Conservation (phyloP, 2,113 vertebrate species). For the Rhinogobius similis region DNA sequence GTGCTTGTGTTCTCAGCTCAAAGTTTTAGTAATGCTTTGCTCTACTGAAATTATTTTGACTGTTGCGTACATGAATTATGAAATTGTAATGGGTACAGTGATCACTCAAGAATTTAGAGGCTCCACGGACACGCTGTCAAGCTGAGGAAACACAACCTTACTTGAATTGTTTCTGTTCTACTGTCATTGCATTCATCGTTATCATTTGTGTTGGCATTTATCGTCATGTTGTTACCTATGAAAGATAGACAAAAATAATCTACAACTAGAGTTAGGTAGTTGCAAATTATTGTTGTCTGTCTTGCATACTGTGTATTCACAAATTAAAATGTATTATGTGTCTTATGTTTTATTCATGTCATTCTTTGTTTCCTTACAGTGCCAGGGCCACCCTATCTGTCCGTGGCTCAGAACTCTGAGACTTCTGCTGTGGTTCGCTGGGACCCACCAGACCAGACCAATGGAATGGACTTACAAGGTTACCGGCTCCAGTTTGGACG, state of each 20-base stretch:
- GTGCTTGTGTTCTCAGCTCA: slow-evolving; percentile 37
- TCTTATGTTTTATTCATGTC: background rate
- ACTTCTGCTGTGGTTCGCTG: slow-evolving; percentile 87
- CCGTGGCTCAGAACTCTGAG: slow-evolving; percentile 86
- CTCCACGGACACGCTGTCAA: slow-evolving; percentile 20
- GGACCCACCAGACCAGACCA: slow-evolving; percentile 84
- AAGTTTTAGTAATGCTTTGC: slow-evolving; percentile 52
- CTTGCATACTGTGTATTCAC: background rate
- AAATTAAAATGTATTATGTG: background rate
- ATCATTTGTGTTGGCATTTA: background rate
- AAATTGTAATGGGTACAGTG: slow-evolving; percentile 45
- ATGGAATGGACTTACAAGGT: slow-evolving; percentile 85
- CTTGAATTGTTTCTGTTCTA: slow-evolving; percentile 3
- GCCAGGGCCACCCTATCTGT: slow-evolving; percentile 88
- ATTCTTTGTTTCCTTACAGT: slow-evolving; percentile 67
- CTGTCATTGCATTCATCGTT: background rate
- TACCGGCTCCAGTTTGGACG: slow-evolving; percentile 94
- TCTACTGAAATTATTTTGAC: slow-evolving; percentile 34
- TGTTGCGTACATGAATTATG: slow-evolving; percentile 40
- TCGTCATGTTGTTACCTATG: background rate
- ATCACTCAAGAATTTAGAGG: slow-evolving; percentile 32
- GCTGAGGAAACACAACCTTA: slow-evolving; percentile 8
- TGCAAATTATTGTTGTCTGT: background rate
- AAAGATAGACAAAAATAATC: too few species aligned
- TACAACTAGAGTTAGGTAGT: background rate